Percentiles rank a stretch among this genome's conserved stretches.
Conservation (phyloP, 2,888 invertebrate genomes). For the Dendrolimus houi region DNA sequence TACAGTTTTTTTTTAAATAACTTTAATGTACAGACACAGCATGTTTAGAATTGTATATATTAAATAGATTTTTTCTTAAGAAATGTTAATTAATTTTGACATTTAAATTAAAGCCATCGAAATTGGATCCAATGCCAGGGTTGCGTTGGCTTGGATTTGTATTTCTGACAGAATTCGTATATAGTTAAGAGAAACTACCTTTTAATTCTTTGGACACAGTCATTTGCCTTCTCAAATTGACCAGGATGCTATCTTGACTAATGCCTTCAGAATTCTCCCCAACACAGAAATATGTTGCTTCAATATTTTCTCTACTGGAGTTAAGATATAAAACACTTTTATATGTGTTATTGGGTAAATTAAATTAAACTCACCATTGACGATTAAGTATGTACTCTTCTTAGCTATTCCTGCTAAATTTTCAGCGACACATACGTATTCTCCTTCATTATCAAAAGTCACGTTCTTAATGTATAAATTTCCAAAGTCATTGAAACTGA, state of each 20-base stretch:
- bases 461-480: slow-evolving; percentile 54
- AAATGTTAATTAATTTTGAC: too few species aligned
- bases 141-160: too few species aligned
- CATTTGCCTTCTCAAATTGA: slow-evolving; percentile 41
- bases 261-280: slow-evolving; percentile 52
- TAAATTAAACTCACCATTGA: slow-evolving; percentile 45
- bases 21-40: too few species aligned
- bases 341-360: slow-evolving; percentile 22
- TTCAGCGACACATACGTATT: slow-evolving; percentile 74
- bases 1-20: too few species aligned
- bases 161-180: too few species aligned
- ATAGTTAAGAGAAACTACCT: slow-evolving; percentile 22
- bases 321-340: slow-evolving; percentile 40
- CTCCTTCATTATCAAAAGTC: slow-evolving; percentile 62
- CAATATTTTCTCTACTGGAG: slow-evolving; percentile 29
- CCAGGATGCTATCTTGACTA: slow-evolving; percentile 34
- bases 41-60: too few species aligned
- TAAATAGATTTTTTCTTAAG: too few species aligned
- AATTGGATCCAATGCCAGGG: too few species aligned
- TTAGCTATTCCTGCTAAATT: slow-evolving; percentile 70
- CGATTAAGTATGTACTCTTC: slow-evolving; percentile 44
- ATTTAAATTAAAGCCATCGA: too few species aligned
- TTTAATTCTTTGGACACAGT: slow-evolving; percentile 30
- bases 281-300: slow-evolving; percentile 49
- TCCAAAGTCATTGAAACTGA: slow-evolving; percentile 49